Percentiles rank a stretch among this genome's conserved stretches.
Conservation (phyloP, 2,797 vertebrate species). For the Myotis daubentonii region DNA sequence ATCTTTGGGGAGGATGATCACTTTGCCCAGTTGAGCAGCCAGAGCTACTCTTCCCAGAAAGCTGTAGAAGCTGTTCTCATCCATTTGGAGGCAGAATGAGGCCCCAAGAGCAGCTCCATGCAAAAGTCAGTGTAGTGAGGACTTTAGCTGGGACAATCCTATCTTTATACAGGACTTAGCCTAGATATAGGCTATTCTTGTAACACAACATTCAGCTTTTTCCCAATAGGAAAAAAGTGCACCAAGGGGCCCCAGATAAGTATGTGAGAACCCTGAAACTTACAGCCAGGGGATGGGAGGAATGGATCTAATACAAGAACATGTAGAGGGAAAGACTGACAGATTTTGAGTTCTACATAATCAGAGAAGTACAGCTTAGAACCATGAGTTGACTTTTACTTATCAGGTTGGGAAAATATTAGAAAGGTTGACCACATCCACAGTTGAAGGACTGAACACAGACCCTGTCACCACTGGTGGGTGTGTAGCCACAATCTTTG, state of each 20-base stretch:
- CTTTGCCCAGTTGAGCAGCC: not conserved
- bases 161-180: not conserved
- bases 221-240: not conserved
- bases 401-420: not conserved
- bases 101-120: not conserved
- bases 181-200: not conserved
- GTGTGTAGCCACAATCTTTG: not conserved
- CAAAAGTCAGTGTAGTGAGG: not conserved
- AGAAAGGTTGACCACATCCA: not conserved
- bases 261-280: not conserved
- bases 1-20: slow-evolving; percentile 30
- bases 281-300: not conserved
- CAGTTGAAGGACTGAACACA: not conserved
- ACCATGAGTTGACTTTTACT: not conserved
- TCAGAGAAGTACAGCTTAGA: not conserved
- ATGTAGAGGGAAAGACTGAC: not conserved
- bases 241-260: not conserved
- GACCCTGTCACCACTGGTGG: not conserved
- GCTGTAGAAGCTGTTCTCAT: not conserved
- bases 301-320: not conserved
- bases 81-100: not conserved
- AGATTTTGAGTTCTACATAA: not conserved
- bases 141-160: not conserved
- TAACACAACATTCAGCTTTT: not conserved
- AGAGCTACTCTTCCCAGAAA: slow-evolving; percentile 29